Percentiles rank a stretch among this genome's conserved stretches.
Conservation (phyloP, 2,113 vertebrate genomes). For the Bufo gargarizans region DNA sequence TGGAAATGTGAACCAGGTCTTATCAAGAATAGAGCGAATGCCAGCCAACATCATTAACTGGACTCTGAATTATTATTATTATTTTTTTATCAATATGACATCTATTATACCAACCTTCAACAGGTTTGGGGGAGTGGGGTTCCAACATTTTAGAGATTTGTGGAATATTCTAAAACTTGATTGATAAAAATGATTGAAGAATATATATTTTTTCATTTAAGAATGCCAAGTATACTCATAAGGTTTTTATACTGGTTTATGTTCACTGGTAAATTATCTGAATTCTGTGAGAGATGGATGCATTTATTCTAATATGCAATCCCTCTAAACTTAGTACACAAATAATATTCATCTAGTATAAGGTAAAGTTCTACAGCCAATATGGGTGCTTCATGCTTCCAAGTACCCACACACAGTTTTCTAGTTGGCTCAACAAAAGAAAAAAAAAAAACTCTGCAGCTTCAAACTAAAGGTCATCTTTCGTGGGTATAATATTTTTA, state of each 20-base stretch:
- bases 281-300: not conserved
- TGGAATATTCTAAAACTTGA: too few species aligned
- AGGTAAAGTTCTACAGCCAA: not conserved
- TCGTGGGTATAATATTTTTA: not conserved
- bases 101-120: too few species aligned
- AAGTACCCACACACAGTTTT: not conserved
- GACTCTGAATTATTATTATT: too few species aligned
- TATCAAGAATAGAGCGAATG: too few species aligned
- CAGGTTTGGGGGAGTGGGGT: too few species aligned
- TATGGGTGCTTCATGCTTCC: not conserved
- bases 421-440: not conserved
- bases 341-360: not conserved
- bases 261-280: not conserved
- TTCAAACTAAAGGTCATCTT: not conserved
- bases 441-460: not conserved
- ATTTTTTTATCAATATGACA: too few species aligned
- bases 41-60: too few species aligned
- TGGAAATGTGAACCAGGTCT: too few species aligned
- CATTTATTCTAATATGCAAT: not conserved
- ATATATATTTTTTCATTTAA: too few species aligned
- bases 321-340: not conserved
- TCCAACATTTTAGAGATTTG: too few species aligned
- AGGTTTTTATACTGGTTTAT: not conserved
- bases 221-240: too few species aligned
- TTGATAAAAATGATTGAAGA: too few species aligned